phyloP scores from a whole-genome alignment of 2,113 vertebrate species.

The Xyrauchen texanus region DNA sequence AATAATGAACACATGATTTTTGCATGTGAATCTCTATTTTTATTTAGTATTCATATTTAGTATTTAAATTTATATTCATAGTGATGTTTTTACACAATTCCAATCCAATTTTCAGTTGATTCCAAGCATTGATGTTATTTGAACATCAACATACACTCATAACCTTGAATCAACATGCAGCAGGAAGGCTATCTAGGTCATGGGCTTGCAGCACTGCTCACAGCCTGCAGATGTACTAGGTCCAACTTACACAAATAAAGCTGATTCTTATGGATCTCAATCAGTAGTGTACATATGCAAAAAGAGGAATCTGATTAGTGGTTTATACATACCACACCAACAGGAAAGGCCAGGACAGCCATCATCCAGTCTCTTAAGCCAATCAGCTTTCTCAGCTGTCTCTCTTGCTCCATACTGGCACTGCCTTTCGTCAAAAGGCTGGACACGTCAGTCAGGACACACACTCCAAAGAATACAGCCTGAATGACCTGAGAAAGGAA shows the following conservation, averaged over 20 bases:
- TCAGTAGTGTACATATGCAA: neutral
- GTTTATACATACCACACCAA: slow-evolving; percentile 88
- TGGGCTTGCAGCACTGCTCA: neutral
- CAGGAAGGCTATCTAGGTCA: neutral
- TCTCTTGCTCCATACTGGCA: slow-evolving; percentile 89
- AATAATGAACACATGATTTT: too few species aligned
- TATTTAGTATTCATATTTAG: too few species aligned
- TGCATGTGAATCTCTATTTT: too few species aligned
- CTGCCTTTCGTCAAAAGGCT: slow-evolving; percentile 91
- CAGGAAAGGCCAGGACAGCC: slow-evolving; percentile 93
- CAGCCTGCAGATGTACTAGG: neutral
- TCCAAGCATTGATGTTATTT: slow-evolving; percentile 23
- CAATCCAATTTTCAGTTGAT: neutral
- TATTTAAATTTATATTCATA: neutral
- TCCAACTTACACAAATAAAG: slow-evolving; percentile 2
- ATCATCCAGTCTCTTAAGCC: slow-evolving; percentile 94
- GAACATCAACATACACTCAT: slow-evolving; percentile 7
- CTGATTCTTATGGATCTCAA: neutral
- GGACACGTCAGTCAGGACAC: slow-evolving; percentile 93
- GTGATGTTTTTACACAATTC: neutral
- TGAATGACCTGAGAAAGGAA: slow-evolving; percentile 84
- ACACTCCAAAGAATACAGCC: slow-evolving; percentile 93
- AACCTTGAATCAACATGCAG: neutral
- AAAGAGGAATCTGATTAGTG: slow-evolving; percentile 1
- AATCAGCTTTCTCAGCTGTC: slow-evolving; percentile 92